Evolutionary conservation across 1,140 invertebrate genomes (phyloP).

Genomic region (Araneus ventricosus): DNA sequence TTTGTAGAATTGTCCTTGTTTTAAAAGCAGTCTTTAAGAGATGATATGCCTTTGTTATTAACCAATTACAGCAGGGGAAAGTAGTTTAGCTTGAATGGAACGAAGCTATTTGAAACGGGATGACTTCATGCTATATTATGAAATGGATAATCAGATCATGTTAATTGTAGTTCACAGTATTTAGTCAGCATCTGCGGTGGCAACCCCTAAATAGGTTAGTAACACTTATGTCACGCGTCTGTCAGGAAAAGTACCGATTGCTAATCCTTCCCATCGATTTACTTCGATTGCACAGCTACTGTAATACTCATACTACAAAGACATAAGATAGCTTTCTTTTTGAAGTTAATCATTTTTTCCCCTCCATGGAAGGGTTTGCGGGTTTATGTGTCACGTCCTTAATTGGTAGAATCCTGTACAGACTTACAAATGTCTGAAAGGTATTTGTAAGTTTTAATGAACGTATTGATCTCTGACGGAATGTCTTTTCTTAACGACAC

Average conservation of each 20-base stretch:
- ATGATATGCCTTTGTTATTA: too few relatives aligned
- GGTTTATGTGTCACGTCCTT: constrained; percentile 28
- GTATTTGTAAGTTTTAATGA: constrained; percentile 4
- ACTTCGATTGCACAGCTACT: neutral
- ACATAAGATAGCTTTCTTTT: neutral
- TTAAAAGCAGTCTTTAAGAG: too few relatives aligned
- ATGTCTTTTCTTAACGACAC: neutral
- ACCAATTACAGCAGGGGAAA: too few relatives aligned
- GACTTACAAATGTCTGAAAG: neutral
- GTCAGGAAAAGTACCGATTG: neutral
- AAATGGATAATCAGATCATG: constrained; percentile 3
- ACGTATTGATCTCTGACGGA: neutral
- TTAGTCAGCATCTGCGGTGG: neutral
- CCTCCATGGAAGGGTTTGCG: neutral
- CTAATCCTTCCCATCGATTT: neutral
- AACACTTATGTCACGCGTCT: neutral
- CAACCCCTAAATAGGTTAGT: neutral
- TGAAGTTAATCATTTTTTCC: neutral
- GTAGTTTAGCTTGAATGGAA: neutral
- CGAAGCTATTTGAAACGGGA: neutral
- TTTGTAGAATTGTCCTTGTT: too few relatives aligned
- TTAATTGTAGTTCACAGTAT: constrained; percentile 1
- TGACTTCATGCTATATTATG: neutral
- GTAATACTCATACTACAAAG: neutral
- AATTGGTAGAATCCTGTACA: neutral